These are phyloP conservation scores for Egretta garzetta DNA, from an alignment of 2,113 vertebrate species.

Conservation along the genomic window DNA sequence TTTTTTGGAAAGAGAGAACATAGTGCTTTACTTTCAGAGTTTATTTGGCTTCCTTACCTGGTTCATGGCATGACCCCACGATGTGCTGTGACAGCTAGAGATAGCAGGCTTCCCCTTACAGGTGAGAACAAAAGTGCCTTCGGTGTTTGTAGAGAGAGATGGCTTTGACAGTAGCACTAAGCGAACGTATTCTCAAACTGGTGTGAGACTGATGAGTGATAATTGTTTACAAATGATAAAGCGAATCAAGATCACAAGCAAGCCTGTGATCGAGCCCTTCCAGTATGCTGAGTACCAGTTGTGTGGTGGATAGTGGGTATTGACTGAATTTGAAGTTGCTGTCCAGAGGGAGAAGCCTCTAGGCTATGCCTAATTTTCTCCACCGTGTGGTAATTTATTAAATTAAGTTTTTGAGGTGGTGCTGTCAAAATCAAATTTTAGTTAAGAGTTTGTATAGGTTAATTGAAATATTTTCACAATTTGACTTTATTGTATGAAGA, in stretches of 20 bases:
- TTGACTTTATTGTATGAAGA: not conserved
- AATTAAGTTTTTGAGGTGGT: not conserved
- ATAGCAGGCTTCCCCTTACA: not conserved
- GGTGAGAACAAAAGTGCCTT: not conserved
- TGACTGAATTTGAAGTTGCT: not conserved
- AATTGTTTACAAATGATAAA: not conserved
- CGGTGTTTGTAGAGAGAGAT: not conserved
- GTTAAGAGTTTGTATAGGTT: not conserved
- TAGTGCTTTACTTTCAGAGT: not conserved
- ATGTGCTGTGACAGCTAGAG: not conserved
- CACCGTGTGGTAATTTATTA: not conserved
- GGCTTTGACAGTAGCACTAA: not conserved
- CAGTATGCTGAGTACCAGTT: not conserved
- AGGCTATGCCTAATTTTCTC: not conserved
- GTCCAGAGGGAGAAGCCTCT: not conserved
- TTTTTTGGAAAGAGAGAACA: not conserved
- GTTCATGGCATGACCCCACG: rapidly evolving
- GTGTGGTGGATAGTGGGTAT: not conserved
- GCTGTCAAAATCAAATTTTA: not conserved
- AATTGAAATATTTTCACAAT: not conserved
- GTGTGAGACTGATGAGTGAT: not conserved
- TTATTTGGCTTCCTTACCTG: not conserved
- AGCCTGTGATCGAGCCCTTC: not conserved
- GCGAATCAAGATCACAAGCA: not conserved
- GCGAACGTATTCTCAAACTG: not conserved